Conservation (phyloP, 2,113 vertebrate species). For the Lasiurus borealis region DNA sequence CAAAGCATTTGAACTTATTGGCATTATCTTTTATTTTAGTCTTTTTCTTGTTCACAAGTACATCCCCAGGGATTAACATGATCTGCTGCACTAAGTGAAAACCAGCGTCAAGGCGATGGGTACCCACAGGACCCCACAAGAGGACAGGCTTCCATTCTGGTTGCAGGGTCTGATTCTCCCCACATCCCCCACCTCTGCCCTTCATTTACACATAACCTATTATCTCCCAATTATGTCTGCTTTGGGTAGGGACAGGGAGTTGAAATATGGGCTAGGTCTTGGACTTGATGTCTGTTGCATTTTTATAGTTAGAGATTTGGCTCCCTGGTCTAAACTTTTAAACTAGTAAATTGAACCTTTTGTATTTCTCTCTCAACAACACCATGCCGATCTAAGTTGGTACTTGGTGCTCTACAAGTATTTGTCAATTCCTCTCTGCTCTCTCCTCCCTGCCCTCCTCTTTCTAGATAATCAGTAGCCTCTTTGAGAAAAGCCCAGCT, state of each 20-base stretch:
- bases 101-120: background rate
- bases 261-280: background rate
- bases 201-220: background rate
- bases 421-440: background rate
- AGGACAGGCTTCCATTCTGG: background rate
- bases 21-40: background rate
- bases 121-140: fast-evolving
- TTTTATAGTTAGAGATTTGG: background rate
- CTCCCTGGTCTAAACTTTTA: background rate
- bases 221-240: background rate
- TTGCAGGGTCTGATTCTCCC: background rate
- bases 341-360: background rate
- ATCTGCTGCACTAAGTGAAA: background rate
- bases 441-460: background rate
- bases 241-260: background rate
- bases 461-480: background rate
- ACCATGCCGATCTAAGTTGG: background rate
- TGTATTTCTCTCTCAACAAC: background rate
- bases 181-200: background rate
- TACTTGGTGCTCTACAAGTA: background rate
- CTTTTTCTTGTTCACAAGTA: background rate
- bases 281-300: background rate
- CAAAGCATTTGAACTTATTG: background rate
- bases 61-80: background rate
- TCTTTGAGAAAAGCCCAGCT: background rate